Evolutionary conservation across 2,888 invertebrate species (phyloP), one percentile per base, ranked within the genome.

Genomic region (Sthenelais limicola): DNA sequence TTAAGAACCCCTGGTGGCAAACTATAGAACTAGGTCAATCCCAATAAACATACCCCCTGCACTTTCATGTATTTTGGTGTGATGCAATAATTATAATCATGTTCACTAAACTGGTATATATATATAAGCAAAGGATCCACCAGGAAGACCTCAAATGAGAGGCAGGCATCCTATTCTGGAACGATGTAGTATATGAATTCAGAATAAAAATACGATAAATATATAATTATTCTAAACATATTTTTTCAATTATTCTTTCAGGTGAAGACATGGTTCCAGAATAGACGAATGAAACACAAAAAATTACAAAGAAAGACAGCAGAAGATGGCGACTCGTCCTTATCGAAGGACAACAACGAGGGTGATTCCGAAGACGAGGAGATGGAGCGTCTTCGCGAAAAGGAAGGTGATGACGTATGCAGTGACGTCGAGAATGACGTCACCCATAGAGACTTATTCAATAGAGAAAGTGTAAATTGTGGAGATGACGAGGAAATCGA

Each of bases 191-290:
- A n/a, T n/a, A n/a, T n/a, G n/a, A n/a, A n/a, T n/a, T n/a, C n/a
- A n/a, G n/a, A n/a, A n/a, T n/a, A n/a, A n/a, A n/a, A 43, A 43
- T 43, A 15, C 15, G 15, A 43, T 43, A 43, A 43, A 9, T 43
- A 15, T 43, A 12, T 43, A 43, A 43, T 43, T 12, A 9, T 9
- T 9, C 9, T 18, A 43, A 9, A 43, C 43, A 43, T 43, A 43
- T 43, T 43, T 12, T n/a, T n/a, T n/a, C n/a, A n/a, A n/a, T n/a
- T n/a, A n/a, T 43, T 9, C 71, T 80, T 83, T 51, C 93, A 97
- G 90, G 95, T 97, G 77, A 97, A 97, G 90, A 98, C 97, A 75
- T 97, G 97, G 97, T 97, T 98, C 89, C 97, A 98, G 89, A 98
- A 98, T 89, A 90, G 97, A 32, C 90, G 98, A 81, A 98, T 98